Base-by-base conservation (phyloP, 1,140 invertebrate species). In the Nebria ingens region DNA sequence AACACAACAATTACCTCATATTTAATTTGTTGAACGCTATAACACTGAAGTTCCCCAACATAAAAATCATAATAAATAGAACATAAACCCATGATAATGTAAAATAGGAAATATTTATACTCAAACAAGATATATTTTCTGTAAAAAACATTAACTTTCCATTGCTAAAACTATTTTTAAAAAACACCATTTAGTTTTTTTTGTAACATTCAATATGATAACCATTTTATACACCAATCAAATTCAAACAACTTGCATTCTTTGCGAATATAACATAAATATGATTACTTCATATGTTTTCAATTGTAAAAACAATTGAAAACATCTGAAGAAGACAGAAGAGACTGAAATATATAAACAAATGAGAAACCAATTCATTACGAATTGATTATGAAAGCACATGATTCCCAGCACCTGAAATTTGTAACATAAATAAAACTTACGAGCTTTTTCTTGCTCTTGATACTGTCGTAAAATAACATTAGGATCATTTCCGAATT, bases 371-470 rank as follows among this genome's bases (percentile, higher is more conserved):
- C n/a, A 59, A 56, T 22, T 21, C 29, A 22, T 49, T 55, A 21
- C 20, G 25, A 34, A 34, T 34, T 6, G 25, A 34, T 34, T 34
- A 34, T 34, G 25, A 34, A 34, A 9, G 25, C 25, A 34, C n/a
- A 34, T 34, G 25, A 56, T 2, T 56, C 21, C 59, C 60, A 65
- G 51, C 62, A 66, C 61, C 66, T 62, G 57, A 25, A 58, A 56
- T 55, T n/a, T n/a, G 20, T 42, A 54, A 54, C 45, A 60, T 57
- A 58, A 65, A 58, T 64, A 60, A 63, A 73, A 81, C 79, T 80
- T 77, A 81, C 79, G 73, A 72, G 73, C 73, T 65, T 71, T 68
- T 58, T 75, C 74, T 66, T 74, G 73, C 58, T 69, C 70, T 64
- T 73, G 71, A 63, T 79, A 70, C 61, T 75, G 71, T 58, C 70